Evolutionary conservation across 2,113 vertebrate species (phyloP).

Genomic region (Mola mola): DNA sequence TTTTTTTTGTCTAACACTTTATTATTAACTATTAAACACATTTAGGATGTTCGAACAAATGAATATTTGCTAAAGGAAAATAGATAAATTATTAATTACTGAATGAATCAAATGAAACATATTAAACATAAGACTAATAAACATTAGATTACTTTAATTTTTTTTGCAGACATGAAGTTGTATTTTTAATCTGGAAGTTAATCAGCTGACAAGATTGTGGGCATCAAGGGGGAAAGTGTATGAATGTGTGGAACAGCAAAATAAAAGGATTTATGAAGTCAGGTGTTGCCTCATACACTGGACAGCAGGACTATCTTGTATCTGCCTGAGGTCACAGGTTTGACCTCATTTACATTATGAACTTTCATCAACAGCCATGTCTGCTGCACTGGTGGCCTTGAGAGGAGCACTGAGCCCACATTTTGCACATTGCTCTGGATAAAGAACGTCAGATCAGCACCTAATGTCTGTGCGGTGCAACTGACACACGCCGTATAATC

Average conservation of each 20-base stretch:
- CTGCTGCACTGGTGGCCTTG: constrained; percentile 21
- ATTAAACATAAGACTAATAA: too few relatives aligned
- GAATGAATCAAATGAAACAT: too few relatives aligned
- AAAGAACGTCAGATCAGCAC: constrained; percentile 32
- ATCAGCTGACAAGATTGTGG: too few relatives aligned
- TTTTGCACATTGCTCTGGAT: constrained; percentile 15
- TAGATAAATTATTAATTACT: too few relatives aligned
- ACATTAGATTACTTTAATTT: too few relatives aligned
- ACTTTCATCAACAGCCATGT: neutral
- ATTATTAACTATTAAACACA: too few relatives aligned
- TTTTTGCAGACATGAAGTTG: too few relatives aligned
- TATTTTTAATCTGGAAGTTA: too few relatives aligned
- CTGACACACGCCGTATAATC: constrained; percentile 66
- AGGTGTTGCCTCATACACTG: neutral
- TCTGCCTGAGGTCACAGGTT: constrained; percentile 19
- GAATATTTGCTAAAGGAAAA: too few relatives aligned
- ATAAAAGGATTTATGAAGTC: neutral
- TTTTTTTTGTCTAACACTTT: too few relatives aligned
- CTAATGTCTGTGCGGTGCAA: constrained; percentile 5
- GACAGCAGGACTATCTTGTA: neutral
- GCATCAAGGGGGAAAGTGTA: too few relatives aligned
- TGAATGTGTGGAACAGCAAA: neutral
- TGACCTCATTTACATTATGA: neutral
- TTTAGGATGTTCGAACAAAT: too few relatives aligned
- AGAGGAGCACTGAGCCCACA: constrained; percentile 12